These are phyloP conservation scores for Neosilurus hyrtlii DNA, from an alignment of 2,797 vertebrate species.

Conservation along the genomic window DNA sequence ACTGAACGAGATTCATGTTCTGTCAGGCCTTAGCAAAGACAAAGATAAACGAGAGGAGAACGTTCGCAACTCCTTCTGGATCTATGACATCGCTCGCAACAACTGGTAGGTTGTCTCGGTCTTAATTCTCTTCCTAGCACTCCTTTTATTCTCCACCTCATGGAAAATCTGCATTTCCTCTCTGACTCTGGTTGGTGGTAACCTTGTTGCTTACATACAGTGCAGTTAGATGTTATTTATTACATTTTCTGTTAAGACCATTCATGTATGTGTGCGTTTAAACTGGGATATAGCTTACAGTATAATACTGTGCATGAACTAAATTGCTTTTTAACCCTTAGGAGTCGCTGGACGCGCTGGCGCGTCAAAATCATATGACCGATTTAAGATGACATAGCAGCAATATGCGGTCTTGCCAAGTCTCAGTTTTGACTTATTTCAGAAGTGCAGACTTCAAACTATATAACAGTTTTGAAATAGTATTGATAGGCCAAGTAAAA, in stretches of 20 bases:
- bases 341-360: too few species aligned
- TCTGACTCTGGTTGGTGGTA: background rate
- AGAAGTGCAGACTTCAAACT: too few species aligned
- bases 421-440: too few species aligned
- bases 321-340: background rate
- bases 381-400: too few species aligned
- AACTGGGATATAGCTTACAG: too few species aligned
- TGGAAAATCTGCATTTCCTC: background rate
- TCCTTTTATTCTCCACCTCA: background rate
- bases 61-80: constrained; percentile 99
- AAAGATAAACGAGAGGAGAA: constrained; percentile 98
- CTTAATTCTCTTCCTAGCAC: background rate
- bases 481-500: too few species aligned
- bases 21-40: constrained; percentile 98
- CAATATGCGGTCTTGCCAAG: too few species aligned
- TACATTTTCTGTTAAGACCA: background rate
- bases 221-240: background rate
- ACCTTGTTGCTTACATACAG: background rate
- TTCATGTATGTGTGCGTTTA: background rate
- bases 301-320: background rate
- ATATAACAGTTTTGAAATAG: too few species aligned
- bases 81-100: constrained; percentile 97
- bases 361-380: too few species aligned
- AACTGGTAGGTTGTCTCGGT: constrained; percentile 80
- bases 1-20: constrained; percentile 96